Percentiles rank a stretch among this genome's conserved stretches.
Evolutionary conservation across 1,140 invertebrate species (phyloP).

Genomic region (Pseudomyrmex gracilis): DNA sequence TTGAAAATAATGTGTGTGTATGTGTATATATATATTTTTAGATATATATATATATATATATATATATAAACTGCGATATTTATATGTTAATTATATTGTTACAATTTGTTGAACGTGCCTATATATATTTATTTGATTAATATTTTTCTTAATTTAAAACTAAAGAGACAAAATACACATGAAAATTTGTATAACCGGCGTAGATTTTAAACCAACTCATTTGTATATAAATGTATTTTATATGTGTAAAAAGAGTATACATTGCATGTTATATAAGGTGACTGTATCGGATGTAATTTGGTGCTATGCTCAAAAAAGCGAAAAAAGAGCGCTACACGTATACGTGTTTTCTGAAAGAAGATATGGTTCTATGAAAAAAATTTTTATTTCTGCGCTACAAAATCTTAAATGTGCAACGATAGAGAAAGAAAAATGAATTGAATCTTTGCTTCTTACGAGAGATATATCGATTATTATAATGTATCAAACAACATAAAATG

Average conservation of each 20-base stretch:
- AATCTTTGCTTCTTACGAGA: conserved; percentile 25
- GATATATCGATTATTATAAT: conserved; percentile 36
- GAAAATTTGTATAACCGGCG: conserved; percentile 10
- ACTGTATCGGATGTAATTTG: conserved; percentile 60
- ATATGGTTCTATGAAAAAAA: conserved; percentile 26
- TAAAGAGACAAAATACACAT: neutral
- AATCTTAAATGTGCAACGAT: conserved; percentile 5
- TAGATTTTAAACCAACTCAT: conserved; percentile 11
- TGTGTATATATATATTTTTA: neutral
- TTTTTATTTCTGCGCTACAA: conserved; percentile 25
- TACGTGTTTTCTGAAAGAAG: conserved; percentile 19
- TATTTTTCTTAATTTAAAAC: conserved; percentile 46
- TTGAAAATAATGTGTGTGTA: neutral
- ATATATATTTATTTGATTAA: conserved; percentile 18
- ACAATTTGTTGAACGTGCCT: conserved; percentile 39
- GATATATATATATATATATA: conserved; percentile 11
- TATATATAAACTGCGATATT: conserved; percentile 40
- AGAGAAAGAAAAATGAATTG: neutral
- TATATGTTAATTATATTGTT: conserved; percentile 63
- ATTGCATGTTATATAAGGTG: conserved; percentile 12
- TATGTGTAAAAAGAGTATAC: neutral
- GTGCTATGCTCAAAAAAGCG: conserved; percentile 56
- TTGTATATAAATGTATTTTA: conserved; percentile 11
- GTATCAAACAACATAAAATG: conserved; percentile 64
- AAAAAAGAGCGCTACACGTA: conserved; percentile 30